Conservation (phyloP, 1,140 invertebrate species). For the Cryptotermes secundus region DNA sequence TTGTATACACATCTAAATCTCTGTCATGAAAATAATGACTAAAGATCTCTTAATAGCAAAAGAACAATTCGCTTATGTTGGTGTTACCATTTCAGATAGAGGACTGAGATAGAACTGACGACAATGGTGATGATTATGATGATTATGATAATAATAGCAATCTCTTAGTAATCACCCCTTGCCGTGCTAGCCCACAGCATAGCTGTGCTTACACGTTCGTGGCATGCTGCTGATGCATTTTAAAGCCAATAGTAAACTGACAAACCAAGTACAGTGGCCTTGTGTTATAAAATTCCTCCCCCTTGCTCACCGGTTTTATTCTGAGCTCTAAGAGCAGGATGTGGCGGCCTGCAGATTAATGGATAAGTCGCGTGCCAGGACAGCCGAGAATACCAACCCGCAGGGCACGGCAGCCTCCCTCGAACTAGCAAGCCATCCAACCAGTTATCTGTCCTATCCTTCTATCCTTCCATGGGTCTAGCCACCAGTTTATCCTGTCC, state of each 20-base stretch:
- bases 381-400: not conserved
- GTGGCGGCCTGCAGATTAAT: not conserved
- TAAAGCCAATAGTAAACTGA: not conserved
- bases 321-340: not conserved
- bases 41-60: no score
- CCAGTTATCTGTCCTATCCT: no score
- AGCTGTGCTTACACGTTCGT: not conserved
- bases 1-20: no score
- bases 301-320: not conserved
- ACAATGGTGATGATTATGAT: no score
- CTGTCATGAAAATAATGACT: no score
- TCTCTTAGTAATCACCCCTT: not conserved
- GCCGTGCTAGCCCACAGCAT: not conserved
- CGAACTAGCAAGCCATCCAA: no score
- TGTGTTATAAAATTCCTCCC: not conserved
- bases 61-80: no score
- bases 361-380: not conserved
- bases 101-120: no score
- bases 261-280: not conserved
- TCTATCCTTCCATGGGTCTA: no score
- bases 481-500: no score
- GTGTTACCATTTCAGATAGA: no score
- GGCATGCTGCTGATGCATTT: not conserved
- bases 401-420: not conserved
- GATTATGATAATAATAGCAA: not conserved